Conservation (phyloP, 1,140 invertebrate species). For the Parapsyche elsis region DNA sequence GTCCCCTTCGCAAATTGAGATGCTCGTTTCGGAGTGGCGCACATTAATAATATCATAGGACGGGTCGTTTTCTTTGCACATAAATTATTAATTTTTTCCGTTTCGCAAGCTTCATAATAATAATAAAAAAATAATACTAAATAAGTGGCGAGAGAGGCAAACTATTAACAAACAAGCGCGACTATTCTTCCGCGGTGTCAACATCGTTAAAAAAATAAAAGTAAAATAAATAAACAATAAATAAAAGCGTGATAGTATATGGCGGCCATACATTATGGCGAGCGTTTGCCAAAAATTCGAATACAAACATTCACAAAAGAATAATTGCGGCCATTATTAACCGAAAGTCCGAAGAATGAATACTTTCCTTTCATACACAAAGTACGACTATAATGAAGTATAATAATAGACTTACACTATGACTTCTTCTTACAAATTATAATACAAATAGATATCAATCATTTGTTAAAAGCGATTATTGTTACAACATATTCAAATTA, state of each 20-base stretch:
- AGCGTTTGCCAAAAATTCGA: conserved; percentile 19
- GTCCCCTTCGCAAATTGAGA: too few relatives aligned
- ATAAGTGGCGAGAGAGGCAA: not conserved
- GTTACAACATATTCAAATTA: too few relatives aligned
- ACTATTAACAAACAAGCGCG: conserved; percentile 18
- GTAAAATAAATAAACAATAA: not conserved
- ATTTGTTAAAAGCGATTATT: too few relatives aligned
- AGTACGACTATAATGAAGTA: too few relatives aligned
- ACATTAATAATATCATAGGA: not conserved
- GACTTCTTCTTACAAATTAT: too few relatives aligned
- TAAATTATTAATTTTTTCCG: conserved; percentile 24
- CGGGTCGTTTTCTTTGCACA: conserved; percentile 6
- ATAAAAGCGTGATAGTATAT: not conserved
- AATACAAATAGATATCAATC: too few relatives aligned
- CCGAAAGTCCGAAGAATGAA: not conserved
- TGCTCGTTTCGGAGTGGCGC: not conserved
- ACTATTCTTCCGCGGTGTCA: conserved; percentile 19
- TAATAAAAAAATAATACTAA: too few relatives aligned
- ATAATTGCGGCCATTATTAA: conserved; percentile 12
- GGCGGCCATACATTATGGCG: conserved; percentile 1
- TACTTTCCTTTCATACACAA: too few relatives aligned
- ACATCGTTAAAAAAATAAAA: conserved; percentile 14
- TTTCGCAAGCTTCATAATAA: conserved; percentile 7
- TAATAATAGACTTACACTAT: too few relatives aligned
- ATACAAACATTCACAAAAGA: conserved; percentile 8